Conservation (phyloP, 2,797 vertebrate genomes). For the Sebastes kiyomatsui region DNA sequence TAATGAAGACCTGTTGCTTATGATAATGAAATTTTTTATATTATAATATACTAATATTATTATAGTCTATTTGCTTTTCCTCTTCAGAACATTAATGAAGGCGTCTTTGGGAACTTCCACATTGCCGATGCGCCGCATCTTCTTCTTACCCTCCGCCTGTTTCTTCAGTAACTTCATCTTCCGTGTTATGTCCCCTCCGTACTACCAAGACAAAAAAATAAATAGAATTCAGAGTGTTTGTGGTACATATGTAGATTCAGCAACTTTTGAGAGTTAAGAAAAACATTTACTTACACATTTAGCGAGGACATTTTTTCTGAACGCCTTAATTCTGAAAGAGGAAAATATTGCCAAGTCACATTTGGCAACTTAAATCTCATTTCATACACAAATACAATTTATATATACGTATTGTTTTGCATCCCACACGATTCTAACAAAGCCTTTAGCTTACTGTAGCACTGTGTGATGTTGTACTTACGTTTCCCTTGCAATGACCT, state of each 20-base stretch:
- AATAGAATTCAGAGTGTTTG: background rate
- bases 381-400: background rate
- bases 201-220: conserved; percentile 48
- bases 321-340: conserved; percentile 92
- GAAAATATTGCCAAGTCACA: conserved; percentile 5
- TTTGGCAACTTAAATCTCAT: background rate
- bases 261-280: background rate
- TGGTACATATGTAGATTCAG: background rate
- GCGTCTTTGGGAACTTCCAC: conserved; percentile 94
- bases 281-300: conserved; percentile 91
- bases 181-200: conserved; percentile 88
- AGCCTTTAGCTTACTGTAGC: background rate
- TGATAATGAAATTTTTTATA: background rate
- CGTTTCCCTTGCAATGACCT: conserved; percentile 96
- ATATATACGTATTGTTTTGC: background rate
- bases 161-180: conserved; percentile 96
- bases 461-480: conserved; percentile 74
- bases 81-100: conserved; percentile 91
- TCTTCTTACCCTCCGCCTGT: conserved; percentile 95
- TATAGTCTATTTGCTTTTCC: conserved; percentile 70
- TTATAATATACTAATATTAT: background rate
- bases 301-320: conserved; percentile 94
- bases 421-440: background rate
- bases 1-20: background rate
- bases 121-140: conserved; percentile 92